These are phyloP conservation scores for Halisarca cf. caerulea DNA, from an alignment of 37 sponge, comb jelly and placozoan genomes.

Conservation along the genomic window DNA sequence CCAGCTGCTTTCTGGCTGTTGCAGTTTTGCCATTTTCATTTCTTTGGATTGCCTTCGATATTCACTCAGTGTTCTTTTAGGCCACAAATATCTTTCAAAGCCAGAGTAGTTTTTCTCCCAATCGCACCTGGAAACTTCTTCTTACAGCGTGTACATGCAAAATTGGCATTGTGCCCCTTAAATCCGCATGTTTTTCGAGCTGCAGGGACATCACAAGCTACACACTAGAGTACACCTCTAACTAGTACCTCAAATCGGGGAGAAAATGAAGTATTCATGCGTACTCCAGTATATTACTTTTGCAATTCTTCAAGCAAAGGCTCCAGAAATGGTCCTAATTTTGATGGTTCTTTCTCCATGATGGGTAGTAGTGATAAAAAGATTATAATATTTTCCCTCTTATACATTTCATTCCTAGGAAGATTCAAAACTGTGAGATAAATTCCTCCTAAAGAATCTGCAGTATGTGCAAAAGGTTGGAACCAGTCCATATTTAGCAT, in stretches of 20 bases:
- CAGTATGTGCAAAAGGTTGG: constrained; percentile 27
- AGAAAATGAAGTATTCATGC: not conserved
- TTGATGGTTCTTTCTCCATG: too few relatives aligned
- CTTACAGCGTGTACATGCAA: not conserved
- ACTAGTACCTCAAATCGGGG: not conserved
- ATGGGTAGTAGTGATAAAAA: too few relatives aligned
- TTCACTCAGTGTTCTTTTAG: not conserved
- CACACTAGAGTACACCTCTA: constrained; percentile 6
- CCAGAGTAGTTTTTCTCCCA: not conserved
- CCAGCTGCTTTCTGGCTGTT: not conserved
- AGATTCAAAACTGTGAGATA: constrained; percentile 44
- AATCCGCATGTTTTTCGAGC: constrained; percentile 25
- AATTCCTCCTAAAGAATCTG: constrained; percentile 41
- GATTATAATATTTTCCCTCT: constrained; percentile 43
- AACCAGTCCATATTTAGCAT: constrained; percentile 67
- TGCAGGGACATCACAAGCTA: constrained; percentile 46
- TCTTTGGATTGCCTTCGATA: not conserved
- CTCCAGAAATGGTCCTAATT: not conserved
- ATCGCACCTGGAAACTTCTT: not conserved
- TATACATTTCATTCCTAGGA: constrained; percentile 21
- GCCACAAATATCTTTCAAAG: not conserved
- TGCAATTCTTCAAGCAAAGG: constrained; percentile 41
- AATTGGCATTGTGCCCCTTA: not conserved
- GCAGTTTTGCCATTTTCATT: not conserved
- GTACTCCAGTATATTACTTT: constrained; percentile 26